These are phyloP conservation scores for Helleia helle DNA, from an alignment of 2,888 invertebrate species.

Conservation along the genomic window DNA sequence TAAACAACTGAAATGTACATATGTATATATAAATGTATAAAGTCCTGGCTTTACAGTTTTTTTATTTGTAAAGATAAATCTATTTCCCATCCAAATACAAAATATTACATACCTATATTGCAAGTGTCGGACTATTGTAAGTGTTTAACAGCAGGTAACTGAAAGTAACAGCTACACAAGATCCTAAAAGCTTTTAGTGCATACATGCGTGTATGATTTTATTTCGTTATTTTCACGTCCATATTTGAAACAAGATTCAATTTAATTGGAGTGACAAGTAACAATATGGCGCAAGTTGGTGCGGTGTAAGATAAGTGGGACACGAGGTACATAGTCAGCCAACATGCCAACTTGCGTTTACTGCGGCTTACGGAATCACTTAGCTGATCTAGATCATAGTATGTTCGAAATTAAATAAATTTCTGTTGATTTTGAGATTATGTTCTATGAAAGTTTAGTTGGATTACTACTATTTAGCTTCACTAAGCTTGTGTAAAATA, in stretches of 20 bases:
- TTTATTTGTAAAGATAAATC: too few species aligned
- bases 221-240: background rate
- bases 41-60: too few species aligned
- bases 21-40: too few species aligned
- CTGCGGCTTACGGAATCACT: constrained; percentile 19
- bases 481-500: too few species aligned
- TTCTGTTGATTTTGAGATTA: too few species aligned
- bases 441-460: too few species aligned
- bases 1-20: too few species aligned
- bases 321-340: constrained; percentile 31
- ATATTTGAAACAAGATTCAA: constrained; percentile 4
- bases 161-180: background rate
- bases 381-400: constrained; percentile 4
- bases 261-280: constrained; percentile 3
- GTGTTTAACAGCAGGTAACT: too few species aligned
- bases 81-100: too few species aligned
- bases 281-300: constrained; percentile 17
- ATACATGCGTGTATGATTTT: background rate
- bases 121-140: too few species aligned
- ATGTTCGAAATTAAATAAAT: background rate
- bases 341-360: constrained; percentile 30
- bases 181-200: background rate
- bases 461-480: too few species aligned
- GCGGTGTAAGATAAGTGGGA: constrained; percentile 30
- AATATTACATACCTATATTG: too few species aligned